These are phyloP conservation scores for Phortica magna DNA, from an alignment of 2,888 invertebrate genomes.

Conservation along the genomic window DNA sequence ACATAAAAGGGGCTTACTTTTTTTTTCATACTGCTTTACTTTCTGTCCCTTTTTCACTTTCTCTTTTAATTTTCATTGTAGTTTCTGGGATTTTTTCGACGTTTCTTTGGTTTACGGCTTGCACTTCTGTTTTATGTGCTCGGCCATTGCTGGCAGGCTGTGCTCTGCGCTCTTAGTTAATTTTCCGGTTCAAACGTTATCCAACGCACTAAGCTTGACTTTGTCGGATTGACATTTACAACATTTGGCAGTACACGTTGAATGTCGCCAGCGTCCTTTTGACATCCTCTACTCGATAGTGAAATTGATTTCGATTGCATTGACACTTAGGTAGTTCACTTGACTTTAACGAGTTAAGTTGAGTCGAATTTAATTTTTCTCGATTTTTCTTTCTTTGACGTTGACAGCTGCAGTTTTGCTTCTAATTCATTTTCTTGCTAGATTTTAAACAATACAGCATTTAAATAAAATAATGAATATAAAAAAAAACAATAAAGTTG, in stretches of 20 bases:
- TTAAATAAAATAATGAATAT: constrained; percentile 49
- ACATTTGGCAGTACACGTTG: not conserved
- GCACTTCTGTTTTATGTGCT: constrained; percentile 8
- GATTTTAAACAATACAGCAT: constrained; percentile 37
- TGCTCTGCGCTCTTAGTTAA: constrained; percentile 66
- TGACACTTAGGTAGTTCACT: too few relatives aligned
- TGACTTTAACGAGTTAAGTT: too few relatives aligned
- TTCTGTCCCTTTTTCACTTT: too few relatives aligned
- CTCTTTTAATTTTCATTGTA: not conserved
- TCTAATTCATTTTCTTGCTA: not conserved
- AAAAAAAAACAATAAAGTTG: constrained; percentile 35
- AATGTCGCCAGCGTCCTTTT: constrained; percentile 48
- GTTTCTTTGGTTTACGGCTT: not conserved
- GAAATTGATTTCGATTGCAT: too few relatives aligned
- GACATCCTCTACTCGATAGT: constrained; percentile 48
- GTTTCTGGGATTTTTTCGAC: not conserved
- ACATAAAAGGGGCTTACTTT: too few relatives aligned
- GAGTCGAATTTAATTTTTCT: too few relatives aligned
- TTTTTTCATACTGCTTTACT: too few relatives aligned
- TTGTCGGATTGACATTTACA: not conserved
- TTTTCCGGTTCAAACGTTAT: constrained; percentile 69
- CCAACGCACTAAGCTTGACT: constrained; percentile 60
- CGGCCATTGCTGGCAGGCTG: not conserved
- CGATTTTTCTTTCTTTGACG: too few relatives aligned
- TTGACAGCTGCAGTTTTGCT: too few relatives aligned